Evolutionary conservation across 2,113 vertebrate species (phyloP).

Genomic region (Spermophilus dauricus): DNA sequence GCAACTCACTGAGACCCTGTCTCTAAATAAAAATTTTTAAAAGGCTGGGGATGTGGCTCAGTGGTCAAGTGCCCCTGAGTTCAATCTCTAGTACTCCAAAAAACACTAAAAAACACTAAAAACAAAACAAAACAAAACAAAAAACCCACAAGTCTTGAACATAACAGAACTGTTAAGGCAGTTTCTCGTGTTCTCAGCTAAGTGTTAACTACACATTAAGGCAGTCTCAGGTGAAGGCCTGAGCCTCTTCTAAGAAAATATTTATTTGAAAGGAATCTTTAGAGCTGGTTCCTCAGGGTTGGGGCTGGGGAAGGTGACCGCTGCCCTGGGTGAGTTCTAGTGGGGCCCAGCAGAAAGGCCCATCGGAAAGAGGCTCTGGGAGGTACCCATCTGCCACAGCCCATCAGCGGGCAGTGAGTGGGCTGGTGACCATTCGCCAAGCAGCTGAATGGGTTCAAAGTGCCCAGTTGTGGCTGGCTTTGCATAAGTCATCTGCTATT

Average conservation of each 20-base stretch:
- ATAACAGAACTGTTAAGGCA: background rate
- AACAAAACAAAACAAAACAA: too few species aligned
- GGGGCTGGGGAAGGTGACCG: background rate
- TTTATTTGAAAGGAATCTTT: background rate
- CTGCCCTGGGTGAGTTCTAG: background rate
- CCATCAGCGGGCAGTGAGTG: background rate
- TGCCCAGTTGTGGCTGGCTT: background rate
- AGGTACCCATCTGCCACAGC: background rate
- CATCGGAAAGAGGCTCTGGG: background rate
- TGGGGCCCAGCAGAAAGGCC: background rate
- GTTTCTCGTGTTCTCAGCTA: background rate
- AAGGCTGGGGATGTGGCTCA: too few species aligned
- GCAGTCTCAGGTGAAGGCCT: background rate
- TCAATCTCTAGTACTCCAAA: too few species aligned
- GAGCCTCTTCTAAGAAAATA: background rate
- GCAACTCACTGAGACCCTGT: too few species aligned
- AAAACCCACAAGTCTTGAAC: background rate
- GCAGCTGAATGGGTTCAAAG: conserved; percentile 23
- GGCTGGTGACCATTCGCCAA: background rate
- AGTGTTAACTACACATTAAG: background rate
- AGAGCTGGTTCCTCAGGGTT: background rate
- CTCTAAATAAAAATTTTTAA: too few species aligned
- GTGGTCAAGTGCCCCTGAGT: too few species aligned
- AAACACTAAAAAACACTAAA: too few species aligned
- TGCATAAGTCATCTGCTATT: conserved; percentile 55